Evolutionary conservation across 2,797 vertebrate species (phyloP), one percentile per base, ranked within the genome.

Genomic region (Nannoperca australis): DNA sequence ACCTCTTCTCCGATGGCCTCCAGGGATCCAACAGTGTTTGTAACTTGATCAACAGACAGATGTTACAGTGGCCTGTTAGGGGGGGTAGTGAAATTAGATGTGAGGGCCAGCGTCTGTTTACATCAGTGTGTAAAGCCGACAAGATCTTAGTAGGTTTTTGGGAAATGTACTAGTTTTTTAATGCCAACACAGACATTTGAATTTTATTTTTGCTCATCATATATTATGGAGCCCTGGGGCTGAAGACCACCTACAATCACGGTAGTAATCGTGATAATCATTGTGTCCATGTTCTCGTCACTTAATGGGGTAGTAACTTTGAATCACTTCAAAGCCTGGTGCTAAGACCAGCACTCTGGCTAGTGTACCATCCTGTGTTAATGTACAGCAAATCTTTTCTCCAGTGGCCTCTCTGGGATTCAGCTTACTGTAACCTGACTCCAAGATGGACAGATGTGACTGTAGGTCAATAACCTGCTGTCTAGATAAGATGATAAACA

Each of bases 21-120:
- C 68, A 4, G 1, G 22, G 71, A 72, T 63, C 68, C 58, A 12
- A 18, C 27, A 38, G 27, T 51, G 42, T 66, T 58, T 78, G 82
- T 73, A 93, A 89, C 64, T 38, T 61, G 72, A 90, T 85, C 68
- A 0, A 63, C 65, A 76, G 84, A 76, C 91, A 88, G 88, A 89
- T 91, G 88, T 82, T 64, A 11, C 62, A 44, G 55, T 36, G 14
- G 63, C 2, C 50, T 44, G 61, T 76, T 56, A 22, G 70, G 67
- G 60, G 66, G 60, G 66, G 60, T 45, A 63, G 24, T 50, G 40
- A 40, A 5, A 30, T 70, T 17, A 47, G 56, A 78, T 53, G 18
- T 40, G 20, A 32, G 18, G 50, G 13, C 15, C 27, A 15, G 42
- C 51, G 24, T 66, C 20, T 17, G 24, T 70, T 50, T 36, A 54